Evolutionary conservation across 1,140 invertebrate genomes (phyloP), one percentile per base, ranked within the genome.

Genomic region (Cotesia typhae): DNA sequence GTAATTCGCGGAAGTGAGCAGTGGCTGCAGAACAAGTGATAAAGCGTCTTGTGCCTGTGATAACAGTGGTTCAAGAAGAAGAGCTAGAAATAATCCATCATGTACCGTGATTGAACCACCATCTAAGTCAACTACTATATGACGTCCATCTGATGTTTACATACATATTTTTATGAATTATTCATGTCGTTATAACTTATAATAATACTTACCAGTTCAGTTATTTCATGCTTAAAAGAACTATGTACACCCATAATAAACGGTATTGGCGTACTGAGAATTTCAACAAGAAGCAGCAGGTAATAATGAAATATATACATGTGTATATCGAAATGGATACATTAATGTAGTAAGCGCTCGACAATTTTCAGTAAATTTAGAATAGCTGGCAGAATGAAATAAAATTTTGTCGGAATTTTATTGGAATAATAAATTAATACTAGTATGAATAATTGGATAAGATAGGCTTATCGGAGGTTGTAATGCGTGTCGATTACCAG

Each of bases 371-470:
- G 96, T 96, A 67, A 99, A 87, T 73, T 96, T 91, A 36, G 92
- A 94, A 78, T 96, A 97, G 80, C 96, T 97, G 76, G 93, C 91
- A 9, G 97, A 99, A 83, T 97, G 94, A 79, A 99, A 95, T 55
- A 99, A 89, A 79, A 99, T 96, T 87, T 99, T 98, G 85, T 99
- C 97, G 20, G 96, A 98, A 92, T 99, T 94, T 77, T 98, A 93
- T 82, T 96, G 92, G 85, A 98, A 97, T 70, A 98, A 88, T 84
- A 95, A 91, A 84, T 94, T 93, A 51, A 98, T 96, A 71, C 93
- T 92, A 70, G 91, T 93, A 77, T 93, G 91, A 38, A 96, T 98
- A 72, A 94, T 92, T 14, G 95, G 96, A 81, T 97, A 88, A 35
- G 94, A 93, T 51, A 93, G 91, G 75, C 92, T 93, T 72, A 96